Conservation (phyloP, 1,140 invertebrate species). For the Prorops nasuta region DNA sequence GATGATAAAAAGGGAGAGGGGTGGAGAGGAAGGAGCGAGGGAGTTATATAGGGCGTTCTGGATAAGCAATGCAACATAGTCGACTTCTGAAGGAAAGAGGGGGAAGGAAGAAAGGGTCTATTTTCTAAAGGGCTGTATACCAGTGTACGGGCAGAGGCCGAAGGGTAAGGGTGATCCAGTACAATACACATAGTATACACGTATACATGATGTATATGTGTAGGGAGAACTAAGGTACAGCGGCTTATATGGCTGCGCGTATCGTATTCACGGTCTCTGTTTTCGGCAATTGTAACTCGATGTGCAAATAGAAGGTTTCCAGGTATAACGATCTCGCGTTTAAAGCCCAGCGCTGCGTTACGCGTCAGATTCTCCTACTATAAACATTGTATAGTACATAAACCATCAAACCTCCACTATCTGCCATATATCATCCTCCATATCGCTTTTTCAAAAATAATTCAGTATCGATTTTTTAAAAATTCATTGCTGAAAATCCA, state of each 20-base stretch:
- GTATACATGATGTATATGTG: conserved; percentile 10
- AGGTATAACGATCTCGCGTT: conserved; percentile 21
- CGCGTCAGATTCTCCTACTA: no score
- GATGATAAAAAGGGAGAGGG: conserved; percentile 13
- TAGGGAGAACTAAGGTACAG: background rate
- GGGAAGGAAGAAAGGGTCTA: background rate
- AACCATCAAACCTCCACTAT: no score
- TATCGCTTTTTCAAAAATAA: no score
- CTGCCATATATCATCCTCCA: no score
- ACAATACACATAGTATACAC: conserved; percentile 9
- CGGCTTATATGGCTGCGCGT: conserved; percentile 39
- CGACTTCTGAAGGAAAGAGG: no score
- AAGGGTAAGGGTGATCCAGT: conserved; percentile 4
- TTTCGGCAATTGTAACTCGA: conserved; percentile 45
- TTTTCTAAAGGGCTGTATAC: background rate
- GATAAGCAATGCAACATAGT: no score
- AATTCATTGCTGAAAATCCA: no score
- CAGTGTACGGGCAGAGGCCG: background rate
- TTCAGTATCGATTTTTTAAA: no score
- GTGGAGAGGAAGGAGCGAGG: background rate
- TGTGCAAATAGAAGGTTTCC: conserved; percentile 42
- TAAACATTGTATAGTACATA: no score
- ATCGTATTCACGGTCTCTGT: conserved; percentile 39
- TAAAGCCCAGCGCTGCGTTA: background rate
- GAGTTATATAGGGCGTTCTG: background rate